These are phyloP conservation scores for Phycodurus eques DNA, from an alignment of 2,113 vertebrate species.

Conservation along the genomic window DNA sequence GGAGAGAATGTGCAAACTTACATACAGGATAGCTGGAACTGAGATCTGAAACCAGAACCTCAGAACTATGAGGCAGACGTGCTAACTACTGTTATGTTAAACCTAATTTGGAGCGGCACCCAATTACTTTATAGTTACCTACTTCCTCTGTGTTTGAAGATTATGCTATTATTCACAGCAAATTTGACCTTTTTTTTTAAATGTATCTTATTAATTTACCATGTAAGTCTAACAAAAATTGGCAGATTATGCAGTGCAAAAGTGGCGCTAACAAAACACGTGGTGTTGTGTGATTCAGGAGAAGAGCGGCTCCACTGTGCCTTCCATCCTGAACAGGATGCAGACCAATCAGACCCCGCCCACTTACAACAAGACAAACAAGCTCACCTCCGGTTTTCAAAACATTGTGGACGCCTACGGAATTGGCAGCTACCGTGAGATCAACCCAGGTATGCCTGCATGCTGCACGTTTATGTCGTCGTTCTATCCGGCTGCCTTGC, in stretches of 20 bases:
- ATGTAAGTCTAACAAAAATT: background rate
- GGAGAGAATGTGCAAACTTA: no score
- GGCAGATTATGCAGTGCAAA: background rate
- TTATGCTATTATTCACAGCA: no score
- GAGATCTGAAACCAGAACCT: no score
- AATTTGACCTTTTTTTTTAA: no score
- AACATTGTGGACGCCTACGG: slow-evolving; percentile 97
- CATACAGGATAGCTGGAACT: no score
- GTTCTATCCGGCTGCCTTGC: slow-evolving; percentile 8
- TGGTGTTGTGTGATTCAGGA: slow-evolving; percentile 72
- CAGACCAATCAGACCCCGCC: slow-evolving; percentile 95
- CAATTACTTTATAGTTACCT: no score
- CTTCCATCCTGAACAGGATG: slow-evolving; percentile 97
- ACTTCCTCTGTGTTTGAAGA: no score
- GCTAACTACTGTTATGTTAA: no score
- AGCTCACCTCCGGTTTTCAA: slow-evolving; percentile 95
- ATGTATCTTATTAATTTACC: no score
- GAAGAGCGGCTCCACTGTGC: slow-evolving; percentile 94
- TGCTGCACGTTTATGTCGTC: background rate
- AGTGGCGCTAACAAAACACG: background rate
- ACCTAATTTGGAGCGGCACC: no score
- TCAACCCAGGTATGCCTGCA: slow-evolving; percentile 86
- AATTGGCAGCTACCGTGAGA: slow-evolving; percentile 92
- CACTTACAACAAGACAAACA: slow-evolving; percentile 97
- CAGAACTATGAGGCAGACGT: no score